These are phyloP conservation scores for Trachurus trachurus DNA, from an alignment of 2,797 vertebrate genomes.

Conservation along the genomic window DNA sequence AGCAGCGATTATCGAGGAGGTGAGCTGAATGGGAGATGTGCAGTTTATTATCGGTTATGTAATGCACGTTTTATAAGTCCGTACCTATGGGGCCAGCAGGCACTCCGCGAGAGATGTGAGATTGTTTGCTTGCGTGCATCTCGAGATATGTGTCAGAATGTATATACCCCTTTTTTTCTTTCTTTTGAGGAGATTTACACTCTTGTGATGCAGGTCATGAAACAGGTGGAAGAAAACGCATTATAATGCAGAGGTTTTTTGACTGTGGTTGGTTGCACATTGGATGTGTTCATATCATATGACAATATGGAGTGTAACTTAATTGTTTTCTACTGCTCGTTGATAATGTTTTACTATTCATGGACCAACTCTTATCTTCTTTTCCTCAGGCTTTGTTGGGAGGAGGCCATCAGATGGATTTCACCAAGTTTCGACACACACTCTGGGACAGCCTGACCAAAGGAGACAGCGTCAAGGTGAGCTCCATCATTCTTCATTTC, in stretches of 20 bases:
- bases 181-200: constrained; percentile 3
- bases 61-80: constrained; percentile 65
- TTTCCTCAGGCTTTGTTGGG: constrained; percentile 75
- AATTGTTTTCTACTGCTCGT: constrained; percentile 7
- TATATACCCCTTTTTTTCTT: constrained; percentile 18
- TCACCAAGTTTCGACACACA: constrained; percentile 70
- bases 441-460: constrained; percentile 73
- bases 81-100: constrained; percentile 49
- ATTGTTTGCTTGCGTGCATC: constrained; percentile 29
- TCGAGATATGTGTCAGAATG: constrained; percentile 40
- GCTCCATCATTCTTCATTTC: not conserved
- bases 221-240: not conserved
- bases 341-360: constrained; percentile 1
- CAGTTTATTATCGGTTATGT: constrained; percentile 70
- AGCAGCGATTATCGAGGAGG: constrained; percentile 57
- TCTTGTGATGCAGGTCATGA: constrained; percentile 9
- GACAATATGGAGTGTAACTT: not conserved
- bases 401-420: constrained; percentile 67
- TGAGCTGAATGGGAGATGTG: constrained; percentile 65
- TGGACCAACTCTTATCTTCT: constrained; percentile 5
- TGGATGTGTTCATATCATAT: constrained; percentile 19
- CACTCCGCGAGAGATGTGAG: constrained; percentile 32
- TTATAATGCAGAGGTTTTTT: not conserved
- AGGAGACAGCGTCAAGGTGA: constrained; percentile 76
- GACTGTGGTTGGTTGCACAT: constrained; percentile 1